Percentiles rank a stretch among this genome's conserved stretches.
phyloP scores from a whole-genome alignment of 2,113 vertebrate species.

The Myotis lucifugus region DNA sequence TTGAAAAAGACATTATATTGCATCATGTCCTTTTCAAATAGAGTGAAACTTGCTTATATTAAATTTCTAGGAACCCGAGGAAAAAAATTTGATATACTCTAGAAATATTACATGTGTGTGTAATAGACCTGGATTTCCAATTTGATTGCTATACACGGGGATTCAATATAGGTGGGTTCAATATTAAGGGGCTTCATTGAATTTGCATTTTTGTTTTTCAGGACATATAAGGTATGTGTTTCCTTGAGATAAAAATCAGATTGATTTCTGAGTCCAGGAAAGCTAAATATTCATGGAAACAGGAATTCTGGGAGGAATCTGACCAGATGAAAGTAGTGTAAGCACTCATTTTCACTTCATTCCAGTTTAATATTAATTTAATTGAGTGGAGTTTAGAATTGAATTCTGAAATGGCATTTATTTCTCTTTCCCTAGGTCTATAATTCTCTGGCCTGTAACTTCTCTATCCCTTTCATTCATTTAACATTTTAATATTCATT shows the following conservation, averaged over 20 bases:
- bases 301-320: slow-evolving; percentile 69
- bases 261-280: slow-evolving; percentile 64
- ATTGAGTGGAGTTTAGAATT: slow-evolving; percentile 59
- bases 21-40: slow-evolving; percentile 81
- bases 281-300: slow-evolving; percentile 65
- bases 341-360: slow-evolving; percentile 49
- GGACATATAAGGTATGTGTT: slow-evolving; percentile 62
- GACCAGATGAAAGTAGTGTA: slow-evolving; percentile 50
- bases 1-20: slow-evolving; percentile 82
- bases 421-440: neutral
- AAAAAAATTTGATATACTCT: slow-evolving; percentile 80
- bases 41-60: slow-evolving; percentile 83
- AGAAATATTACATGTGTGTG: slow-evolving; percentile 80
- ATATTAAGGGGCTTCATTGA: slow-evolving; percentile 62
- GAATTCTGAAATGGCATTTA: slow-evolving; percentile 56
- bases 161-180: slow-evolving; percentile 77
- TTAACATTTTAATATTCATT: slow-evolving; percentile 65
- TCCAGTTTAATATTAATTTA: slow-evolving; percentile 64
- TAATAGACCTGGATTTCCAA: slow-evolving; percentile 78
- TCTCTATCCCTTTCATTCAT: slow-evolving; percentile 48
- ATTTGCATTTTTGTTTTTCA: slow-evolving; percentile 78
- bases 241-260: slow-evolving; percentile 68
- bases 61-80: slow-evolving; percentile 78
- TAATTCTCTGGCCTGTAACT: slow-evolving; percentile 50
- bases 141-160: slow-evolving; percentile 76